Conservation (phyloP, 2,888 invertebrate genomes). For the Noctua janthe region DNA sequence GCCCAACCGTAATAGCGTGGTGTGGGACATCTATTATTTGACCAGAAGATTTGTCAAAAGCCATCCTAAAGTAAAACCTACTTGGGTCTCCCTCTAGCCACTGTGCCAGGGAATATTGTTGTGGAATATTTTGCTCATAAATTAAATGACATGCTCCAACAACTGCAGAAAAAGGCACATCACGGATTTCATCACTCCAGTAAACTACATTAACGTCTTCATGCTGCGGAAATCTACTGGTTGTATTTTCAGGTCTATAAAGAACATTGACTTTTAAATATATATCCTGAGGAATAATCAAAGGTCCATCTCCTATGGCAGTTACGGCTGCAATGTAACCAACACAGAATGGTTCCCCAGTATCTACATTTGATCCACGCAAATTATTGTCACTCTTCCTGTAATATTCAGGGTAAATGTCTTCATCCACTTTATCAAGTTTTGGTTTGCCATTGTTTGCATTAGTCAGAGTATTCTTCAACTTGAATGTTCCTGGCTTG, state of each 20-base stretch:
- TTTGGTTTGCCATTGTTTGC: slow-evolving; percentile 74
- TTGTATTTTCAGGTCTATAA: slow-evolving; percentile 94
- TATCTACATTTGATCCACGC: slow-evolving; percentile 93
- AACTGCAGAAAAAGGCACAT: slow-evolving; percentile 91
- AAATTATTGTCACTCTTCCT: slow-evolving; percentile 93
- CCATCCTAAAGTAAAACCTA: slow-evolving; percentile 94
- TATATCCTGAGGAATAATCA: slow-evolving; percentile 91
- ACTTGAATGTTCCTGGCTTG: slow-evolving; percentile 91
- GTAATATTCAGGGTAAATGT: slow-evolving; percentile 95
- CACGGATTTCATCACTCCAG: slow-evolving; percentile 94
- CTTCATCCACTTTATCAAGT: slow-evolving; percentile 91
- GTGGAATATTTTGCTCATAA: slow-evolving; percentile 91
- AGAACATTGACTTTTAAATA: slow-evolving; percentile 92
- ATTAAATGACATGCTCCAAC: slow-evolving; percentile 93
- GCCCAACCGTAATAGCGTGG: slow-evolving; percentile 90
- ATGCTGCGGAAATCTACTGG: slow-evolving; percentile 90
- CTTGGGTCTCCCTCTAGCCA: slow-evolving; percentile 92
- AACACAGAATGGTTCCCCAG: slow-evolving; percentile 94
- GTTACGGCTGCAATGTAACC: slow-evolving; percentile 92
- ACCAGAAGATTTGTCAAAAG: slow-evolving; percentile 90
- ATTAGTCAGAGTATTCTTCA: slow-evolving; percentile 82
- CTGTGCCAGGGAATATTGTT: slow-evolving; percentile 87
- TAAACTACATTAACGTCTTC: slow-evolving; percentile 94
- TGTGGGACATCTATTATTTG: slow-evolving; percentile 91
- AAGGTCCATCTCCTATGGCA: slow-evolving; percentile 87